Conservation (phyloP, 2,888 invertebrate species). For the Metacarcinus magister region DNA sequence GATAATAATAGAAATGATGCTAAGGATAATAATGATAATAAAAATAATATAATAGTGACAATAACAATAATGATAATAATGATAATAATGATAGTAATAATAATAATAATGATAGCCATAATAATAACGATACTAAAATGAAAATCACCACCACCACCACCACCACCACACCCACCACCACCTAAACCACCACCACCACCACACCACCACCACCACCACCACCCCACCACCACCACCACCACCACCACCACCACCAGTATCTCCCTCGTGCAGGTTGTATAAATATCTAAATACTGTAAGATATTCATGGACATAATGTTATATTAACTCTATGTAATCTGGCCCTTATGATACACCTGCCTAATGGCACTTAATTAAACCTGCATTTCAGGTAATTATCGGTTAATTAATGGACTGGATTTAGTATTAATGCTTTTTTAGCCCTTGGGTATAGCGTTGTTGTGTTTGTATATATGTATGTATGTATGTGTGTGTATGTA, state of each 20-base stretch:
- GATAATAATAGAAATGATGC: neutral
- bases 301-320: constrained; percentile 11
- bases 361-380: constrained; percentile 30
- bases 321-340: neutral
- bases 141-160: neutral
- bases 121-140: neutral
- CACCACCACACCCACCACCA: neutral
- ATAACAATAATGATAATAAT: no score
- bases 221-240: neutral
- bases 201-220: neutral
- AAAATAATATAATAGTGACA: no score
- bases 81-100: no score
- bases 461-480: neutral
- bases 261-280: neutral
- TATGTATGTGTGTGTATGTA: neutral
- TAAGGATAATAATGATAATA: no score
- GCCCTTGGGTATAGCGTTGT: neutral
- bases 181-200: neutral
- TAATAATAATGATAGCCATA: neutral
- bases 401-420: constrained; percentile 36
- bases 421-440: neutral
- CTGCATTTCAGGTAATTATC: constrained; percentile 27
- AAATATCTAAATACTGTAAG: neutral
- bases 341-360: neutral
- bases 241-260: neutral